phyloP scores from a whole-genome alignment of 2,888 invertebrate species.

The Strigamia maritima region DNA sequence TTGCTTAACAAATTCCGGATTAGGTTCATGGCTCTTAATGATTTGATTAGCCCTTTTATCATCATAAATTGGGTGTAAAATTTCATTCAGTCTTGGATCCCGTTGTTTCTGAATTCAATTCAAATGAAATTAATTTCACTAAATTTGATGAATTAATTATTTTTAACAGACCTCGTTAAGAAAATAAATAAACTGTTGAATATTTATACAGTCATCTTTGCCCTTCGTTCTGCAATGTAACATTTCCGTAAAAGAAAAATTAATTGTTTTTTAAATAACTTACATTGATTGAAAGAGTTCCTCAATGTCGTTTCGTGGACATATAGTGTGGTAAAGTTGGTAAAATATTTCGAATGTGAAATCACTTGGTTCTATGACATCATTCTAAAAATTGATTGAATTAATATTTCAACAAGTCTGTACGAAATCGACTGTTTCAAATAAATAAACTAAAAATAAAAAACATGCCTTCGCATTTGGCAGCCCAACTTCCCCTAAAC shows the following conservation, averaged over 20 bases:
- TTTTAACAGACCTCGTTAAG: constrained; percentile 67
- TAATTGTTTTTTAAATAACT: constrained; percentile 54
- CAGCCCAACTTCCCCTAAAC: constrained; percentile 85
- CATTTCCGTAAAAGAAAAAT: background rate
- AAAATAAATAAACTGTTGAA: constrained; percentile 86
- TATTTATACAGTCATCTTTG: constrained; percentile 78
- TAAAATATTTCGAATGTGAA: constrained; percentile 99
- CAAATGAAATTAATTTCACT: background rate
- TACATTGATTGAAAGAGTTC: constrained; percentile 94
- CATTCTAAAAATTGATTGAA: constrained; percentile 62
- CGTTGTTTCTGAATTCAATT: constrained; percentile 71
- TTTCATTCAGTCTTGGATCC: constrained; percentile 97
- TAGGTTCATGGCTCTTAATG: constrained; percentile 86
- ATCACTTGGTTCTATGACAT: constrained; percentile 86
- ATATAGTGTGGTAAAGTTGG: constrained; percentile 96
- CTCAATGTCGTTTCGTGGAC: constrained; percentile 97
- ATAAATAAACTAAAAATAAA: constrained; percentile 47
- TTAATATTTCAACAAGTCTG: background rate
- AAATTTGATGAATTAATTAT: background rate
- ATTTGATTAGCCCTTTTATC: constrained; percentile 89
- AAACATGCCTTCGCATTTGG: constrained; percentile 76
- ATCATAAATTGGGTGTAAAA: constrained; percentile 94
- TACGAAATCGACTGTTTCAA: background rate
- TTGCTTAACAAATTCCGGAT: constrained; percentile 67
- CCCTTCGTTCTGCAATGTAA: constrained; percentile 71